A percentile compares a stretch with the other conserved stretches of the same genome.
Conservation (phyloP, 2,888 invertebrate genomes). For the Pemphredon lugubris region DNA sequence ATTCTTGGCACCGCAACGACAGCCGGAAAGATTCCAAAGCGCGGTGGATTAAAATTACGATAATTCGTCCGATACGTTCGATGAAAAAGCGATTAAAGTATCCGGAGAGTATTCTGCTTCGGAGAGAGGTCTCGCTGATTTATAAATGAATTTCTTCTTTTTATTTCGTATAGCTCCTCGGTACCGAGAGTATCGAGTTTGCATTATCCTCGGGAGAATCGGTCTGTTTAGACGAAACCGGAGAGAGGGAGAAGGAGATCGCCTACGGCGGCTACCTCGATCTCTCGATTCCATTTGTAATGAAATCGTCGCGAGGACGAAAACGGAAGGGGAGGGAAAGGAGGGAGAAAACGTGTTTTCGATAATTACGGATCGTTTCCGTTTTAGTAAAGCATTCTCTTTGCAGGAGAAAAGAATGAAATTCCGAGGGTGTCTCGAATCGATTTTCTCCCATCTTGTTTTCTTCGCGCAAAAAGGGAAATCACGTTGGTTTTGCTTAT, state of each 20-base stretch:
- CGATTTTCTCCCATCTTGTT: slow-evolving; percentile 37
- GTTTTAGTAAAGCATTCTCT: slow-evolving; percentile 39
- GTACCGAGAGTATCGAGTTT: too few relatives aligned
- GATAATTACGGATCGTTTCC: slow-evolving; percentile 57
- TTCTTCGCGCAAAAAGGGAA: slow-evolving; percentile 12
- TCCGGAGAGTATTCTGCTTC: too few relatives aligned
- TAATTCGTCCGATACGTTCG: background rate
- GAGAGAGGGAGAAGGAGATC: too few relatives aligned
- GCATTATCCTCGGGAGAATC: too few relatives aligned
- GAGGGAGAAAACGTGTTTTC: slow-evolving; percentile 40
- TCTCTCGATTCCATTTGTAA: slow-evolving; percentile 1
- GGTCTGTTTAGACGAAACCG: too few relatives aligned
- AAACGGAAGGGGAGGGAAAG: slow-evolving; percentile 23
- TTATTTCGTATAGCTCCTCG: too few relatives aligned
- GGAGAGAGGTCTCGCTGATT: too few relatives aligned
- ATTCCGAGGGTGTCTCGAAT: slow-evolving; percentile 37
- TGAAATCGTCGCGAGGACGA: slow-evolving; percentile 25
- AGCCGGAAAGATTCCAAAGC: background rate
- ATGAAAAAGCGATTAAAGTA: too few relatives aligned
- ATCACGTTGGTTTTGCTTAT: slow-evolving; percentile 27
- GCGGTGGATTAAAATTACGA: background rate
- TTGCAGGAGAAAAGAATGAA: slow-evolving; percentile 15
- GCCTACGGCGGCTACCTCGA: too few relatives aligned
- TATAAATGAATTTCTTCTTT: too few relatives aligned
- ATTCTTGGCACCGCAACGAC: background rate